Percentiles rank a stretch among this genome's conserved stretches.
Evolutionary conservation across 1,140 invertebrate genomes (phyloP).

Genomic region (Temnothorax longispinosus): DNA sequence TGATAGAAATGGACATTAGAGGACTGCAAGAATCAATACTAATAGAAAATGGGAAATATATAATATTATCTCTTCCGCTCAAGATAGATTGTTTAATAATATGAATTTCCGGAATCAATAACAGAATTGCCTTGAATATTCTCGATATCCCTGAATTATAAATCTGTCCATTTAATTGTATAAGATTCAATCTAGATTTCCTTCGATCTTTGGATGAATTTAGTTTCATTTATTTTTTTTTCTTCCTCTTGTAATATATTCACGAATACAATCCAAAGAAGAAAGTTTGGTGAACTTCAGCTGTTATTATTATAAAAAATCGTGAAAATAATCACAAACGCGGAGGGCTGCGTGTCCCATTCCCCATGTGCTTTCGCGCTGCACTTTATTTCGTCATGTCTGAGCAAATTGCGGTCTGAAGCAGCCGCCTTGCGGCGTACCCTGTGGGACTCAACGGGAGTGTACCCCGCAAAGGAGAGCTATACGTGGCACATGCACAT

Average conservation of each 20-base stretch:
- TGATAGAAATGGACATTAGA: too few species aligned
- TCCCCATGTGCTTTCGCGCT: background rate
- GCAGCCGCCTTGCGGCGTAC: background rate
- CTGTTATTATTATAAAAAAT: background rate
- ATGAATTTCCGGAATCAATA: background rate
- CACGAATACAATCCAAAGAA: background rate
- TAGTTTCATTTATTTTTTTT: background rate
- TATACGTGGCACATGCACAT: slow-evolving; percentile 54
- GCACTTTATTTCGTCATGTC: slow-evolving; percentile 24
- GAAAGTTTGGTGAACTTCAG: background rate
- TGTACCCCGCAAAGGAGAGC: slow-evolving; percentile 17
- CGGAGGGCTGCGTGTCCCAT: background rate
- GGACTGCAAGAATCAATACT: background rate
- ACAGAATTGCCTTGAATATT: background rate
- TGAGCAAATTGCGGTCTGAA: slow-evolving; percentile 43
- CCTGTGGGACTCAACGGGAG: slow-evolving; percentile 21
- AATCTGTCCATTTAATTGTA: background rate
- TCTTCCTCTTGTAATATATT: background rate
- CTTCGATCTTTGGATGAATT: background rate
- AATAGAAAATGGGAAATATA: background rate
- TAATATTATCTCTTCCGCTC: background rate
- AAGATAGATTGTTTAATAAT: background rate
- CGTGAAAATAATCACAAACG: background rate
- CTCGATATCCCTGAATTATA: background rate
- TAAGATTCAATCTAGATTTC: background rate